These are phyloP conservation scores for Elachura formosa DNA, from an alignment of 2,113 vertebrate species.

Conservation along the genomic window DNA sequence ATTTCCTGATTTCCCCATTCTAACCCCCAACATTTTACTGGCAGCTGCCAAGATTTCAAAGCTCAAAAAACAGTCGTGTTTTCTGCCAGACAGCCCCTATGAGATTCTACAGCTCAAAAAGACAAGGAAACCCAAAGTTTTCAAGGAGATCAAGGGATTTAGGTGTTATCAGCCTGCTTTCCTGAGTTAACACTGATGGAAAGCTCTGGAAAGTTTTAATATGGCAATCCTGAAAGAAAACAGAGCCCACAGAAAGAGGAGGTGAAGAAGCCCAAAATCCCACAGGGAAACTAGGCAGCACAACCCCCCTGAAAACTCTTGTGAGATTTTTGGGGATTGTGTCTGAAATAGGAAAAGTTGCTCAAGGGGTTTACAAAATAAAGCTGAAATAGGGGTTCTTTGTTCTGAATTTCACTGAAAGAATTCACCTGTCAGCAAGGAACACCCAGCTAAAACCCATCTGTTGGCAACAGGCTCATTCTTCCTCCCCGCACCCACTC, in stretches of 20 bases:
- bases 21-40: neutral
- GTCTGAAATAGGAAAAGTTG: neutral
- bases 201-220: neutral
- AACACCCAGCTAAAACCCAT: neutral
- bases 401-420: neutral
- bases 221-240: neutral
- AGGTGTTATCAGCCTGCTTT: neutral
- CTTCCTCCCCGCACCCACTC: neutral
- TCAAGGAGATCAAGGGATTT: neutral
- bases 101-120: neutral
- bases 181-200: neutral
- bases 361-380: neutral
- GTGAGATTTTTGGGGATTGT: neutral
- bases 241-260: neutral
- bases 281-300: neutral
- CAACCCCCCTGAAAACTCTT: neutral
- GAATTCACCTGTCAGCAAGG: neutral
- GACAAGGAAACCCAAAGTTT: neutral
- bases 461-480: accelerated
- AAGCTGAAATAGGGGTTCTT: accelerated
- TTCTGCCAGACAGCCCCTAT: neutral
- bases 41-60: neutral
- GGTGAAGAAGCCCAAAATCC: neutral
- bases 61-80: accelerated
- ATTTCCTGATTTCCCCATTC: neutral